Base-by-base conservation (phyloP, 2,888 invertebrate genomes). In the Phymatocera aterrima region DNA sequence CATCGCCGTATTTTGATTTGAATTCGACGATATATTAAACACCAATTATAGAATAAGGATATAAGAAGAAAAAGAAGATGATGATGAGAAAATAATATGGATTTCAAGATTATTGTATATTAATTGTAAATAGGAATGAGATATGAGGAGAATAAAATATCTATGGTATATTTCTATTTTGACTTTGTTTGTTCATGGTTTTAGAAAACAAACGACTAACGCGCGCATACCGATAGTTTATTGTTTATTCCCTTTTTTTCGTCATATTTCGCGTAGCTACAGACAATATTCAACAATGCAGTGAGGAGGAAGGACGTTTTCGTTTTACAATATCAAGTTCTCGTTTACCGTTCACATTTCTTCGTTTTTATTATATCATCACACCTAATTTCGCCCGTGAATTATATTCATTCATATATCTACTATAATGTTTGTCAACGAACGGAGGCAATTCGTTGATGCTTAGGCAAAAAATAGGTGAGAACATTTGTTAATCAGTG, bases 291-390 rank as follows among this genome's bases (percentile, higher is more conserved):
- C 80, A 80, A 82, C 83, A 82, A 85, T 85, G 85, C 83, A 79
- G 83, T 85, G 80, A 85, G 79, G 80, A 85, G 78, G 84, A 83
- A 80, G 79, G 78, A 70, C 79, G 79, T 81, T 84, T 82, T 83
- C 80, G 79, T 81, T 83, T 85, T 83, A 79, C 81, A n/a, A n/a
- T 78, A 24, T 80, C 72, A 31, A 77, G 83, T 85, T 85, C 80
- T 82, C 80, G 85, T 85, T 85, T 77, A 78, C 81, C 83, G 85
- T 85, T 85, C n/a, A 72, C 75, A 83, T 83, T 85, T 85, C 83
- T 79, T 80, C 82, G 81, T 84, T 85, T 79, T 80, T 21, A 21
- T 46, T 81, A 80, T 84, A n/a, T n/a, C n/a, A n/a, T n/a, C n/a
- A 84, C 81, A 81, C 34, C 83, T 83, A 77, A 80, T 81, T 77